These are phyloP conservation scores for Sialia sialis DNA, from an alignment of 2,113 vertebrate species.

Conservation along the genomic window DNA sequence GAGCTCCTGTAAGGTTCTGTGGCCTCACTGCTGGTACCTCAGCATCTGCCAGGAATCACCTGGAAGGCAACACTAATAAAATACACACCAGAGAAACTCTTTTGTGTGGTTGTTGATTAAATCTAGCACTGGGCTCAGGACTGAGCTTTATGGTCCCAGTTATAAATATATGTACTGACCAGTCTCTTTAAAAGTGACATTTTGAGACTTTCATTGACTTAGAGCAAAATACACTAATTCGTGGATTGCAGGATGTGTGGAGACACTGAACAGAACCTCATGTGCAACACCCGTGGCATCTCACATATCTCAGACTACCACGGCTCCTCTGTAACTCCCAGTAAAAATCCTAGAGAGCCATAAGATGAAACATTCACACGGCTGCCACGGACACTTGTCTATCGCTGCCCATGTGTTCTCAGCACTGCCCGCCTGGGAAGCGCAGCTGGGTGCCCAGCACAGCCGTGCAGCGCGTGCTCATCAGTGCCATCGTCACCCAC, in stretches of 20 bases:
- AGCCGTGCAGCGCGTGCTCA: not conserved
- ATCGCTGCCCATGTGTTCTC: fast-evolving
- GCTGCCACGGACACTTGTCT: not conserved
- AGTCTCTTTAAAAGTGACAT: not conserved
- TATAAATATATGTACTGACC: not conserved
- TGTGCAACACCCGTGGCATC: fast-evolving
- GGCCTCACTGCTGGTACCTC: not conserved
- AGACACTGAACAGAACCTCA: not conserved
- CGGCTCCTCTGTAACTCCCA: not conserved
- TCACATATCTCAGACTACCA: not conserved
- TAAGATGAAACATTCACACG: too few relatives aligned
- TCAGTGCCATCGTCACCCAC: not conserved
- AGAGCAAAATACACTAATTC: not conserved
- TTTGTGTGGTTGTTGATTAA: not conserved
- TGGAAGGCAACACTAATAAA: not conserved
- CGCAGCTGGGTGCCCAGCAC: fast-evolving
- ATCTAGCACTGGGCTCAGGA: not conserved
- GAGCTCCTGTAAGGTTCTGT: not conserved
- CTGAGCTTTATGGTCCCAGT: not conserved
- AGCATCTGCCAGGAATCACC: not conserved
- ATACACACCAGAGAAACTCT: not conserved
- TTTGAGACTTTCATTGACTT: not conserved
- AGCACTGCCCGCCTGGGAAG: not conserved
- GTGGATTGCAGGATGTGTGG: too few relatives aligned
- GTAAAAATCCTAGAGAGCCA: not conserved